Base-by-base conservation (phyloP, 2,888 invertebrate species). In the Sinodicranocentrus sp. region DNA sequence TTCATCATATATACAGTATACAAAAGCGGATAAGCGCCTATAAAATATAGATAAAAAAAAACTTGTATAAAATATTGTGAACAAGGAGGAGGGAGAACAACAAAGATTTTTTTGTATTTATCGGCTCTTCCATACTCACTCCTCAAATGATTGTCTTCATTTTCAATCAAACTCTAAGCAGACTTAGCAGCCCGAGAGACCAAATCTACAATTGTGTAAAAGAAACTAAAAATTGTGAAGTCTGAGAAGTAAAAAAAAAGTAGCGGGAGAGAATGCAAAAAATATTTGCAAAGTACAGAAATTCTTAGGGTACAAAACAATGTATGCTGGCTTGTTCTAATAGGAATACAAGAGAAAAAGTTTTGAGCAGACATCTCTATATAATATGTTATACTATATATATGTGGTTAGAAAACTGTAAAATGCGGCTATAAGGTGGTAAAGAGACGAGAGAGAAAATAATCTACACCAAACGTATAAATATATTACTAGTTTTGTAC, bases 291-390 rank as follows among this genome's bases (percentile, higher is more conserved):
- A 57, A 57, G 57, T 57, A 57, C 57, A 57, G 57, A 57, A 57
- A 57, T 21, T 57, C 57, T 57, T 57, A 57, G 57, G 57, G 57
- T 57, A 57, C 57, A 57, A 57, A 57, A 57, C 19, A 57, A 23
- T 23, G 2, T 6, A 21, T 57, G 21, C 57, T 8, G 19, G 57
- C 5, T 57, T 21, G 57, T 57, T 48, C 17, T n/a, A 48, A 10
- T 48, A 48, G 48, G 15, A 48, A 48, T 48, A 48, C 48, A 17
- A 48, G 17, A 17, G n/a, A 57, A 57, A 23, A 23, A 57, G 23
- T 23, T 23, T 57, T 48, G 2, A 17, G 8, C 5, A n/a, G 10
- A 48, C 5, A 48, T 3, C 48, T 33, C 10, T 33, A 33, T 48
- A 48, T 48, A 48, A 48, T 48, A 48, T 48, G 15, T 48, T 10